Evolutionary conservation across 2,888 invertebrate genomes (phyloP).

Genomic region (Melieria crassipennis): DNA sequence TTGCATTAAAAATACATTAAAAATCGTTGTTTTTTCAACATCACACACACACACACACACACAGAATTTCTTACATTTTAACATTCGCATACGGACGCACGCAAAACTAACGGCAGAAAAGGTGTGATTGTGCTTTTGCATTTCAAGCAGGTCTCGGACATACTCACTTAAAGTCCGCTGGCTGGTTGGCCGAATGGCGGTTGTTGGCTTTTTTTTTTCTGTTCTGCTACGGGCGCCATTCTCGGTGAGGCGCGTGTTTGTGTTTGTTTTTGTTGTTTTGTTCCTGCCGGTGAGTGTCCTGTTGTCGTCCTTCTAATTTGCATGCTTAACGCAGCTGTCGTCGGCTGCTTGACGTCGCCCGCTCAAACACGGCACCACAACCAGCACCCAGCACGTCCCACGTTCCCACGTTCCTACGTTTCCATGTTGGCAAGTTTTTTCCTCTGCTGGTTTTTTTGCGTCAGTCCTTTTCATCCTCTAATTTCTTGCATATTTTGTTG

Average conservation of each 20-base stretch:
- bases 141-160: conserved; percentile 49
- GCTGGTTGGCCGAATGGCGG: no score
- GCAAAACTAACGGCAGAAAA: conserved; percentile 38
- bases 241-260: no score
- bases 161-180: no score
- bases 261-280: no score
- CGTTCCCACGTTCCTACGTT: neutral
- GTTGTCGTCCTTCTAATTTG: conserved; percentile 55
- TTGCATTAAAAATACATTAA: conserved; percentile 60
- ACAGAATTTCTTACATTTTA: no score
- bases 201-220: conserved; percentile 34
- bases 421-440: neutral
- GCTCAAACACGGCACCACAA: neutral
- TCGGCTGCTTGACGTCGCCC: neutral
- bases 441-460: neutral
- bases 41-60: no score
- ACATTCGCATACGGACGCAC: no score
- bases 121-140: conserved; percentile 54
- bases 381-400: neutral
- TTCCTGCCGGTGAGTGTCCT: neutral
- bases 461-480: neutral
- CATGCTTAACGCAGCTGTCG: conserved; percentile 56
- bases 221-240: neutral
- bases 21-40: conserved; percentile 19
- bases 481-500: neutral